These are phyloP conservation scores for Pseudomyrmex flavicornis DNA, from an alignment of 1,140 invertebrate species.

Conservation along the genomic window DNA sequence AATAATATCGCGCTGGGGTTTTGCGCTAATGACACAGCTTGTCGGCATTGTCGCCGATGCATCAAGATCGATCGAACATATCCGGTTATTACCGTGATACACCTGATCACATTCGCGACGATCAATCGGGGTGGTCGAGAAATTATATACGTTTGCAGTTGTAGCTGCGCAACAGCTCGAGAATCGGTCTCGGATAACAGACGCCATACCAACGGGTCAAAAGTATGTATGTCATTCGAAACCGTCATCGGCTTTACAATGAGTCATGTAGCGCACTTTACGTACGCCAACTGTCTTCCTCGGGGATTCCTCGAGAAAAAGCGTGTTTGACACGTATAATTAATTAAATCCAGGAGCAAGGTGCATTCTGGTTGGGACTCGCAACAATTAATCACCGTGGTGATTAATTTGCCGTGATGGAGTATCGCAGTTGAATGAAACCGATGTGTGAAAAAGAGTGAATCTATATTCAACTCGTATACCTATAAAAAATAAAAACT, in stretches of 20 bases:
- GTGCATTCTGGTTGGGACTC: too few species aligned
- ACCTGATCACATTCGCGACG: constrained; percentile 44
- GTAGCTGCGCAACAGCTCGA: constrained; percentile 12
- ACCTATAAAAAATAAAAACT: not conserved
- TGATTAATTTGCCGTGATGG: not conserved
- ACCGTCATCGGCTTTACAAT: constrained; percentile 20
- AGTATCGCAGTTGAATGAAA: not conserved
- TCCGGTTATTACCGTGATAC: constrained; percentile 42
- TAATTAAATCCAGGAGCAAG: not conserved
- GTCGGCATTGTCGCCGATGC: not conserved
- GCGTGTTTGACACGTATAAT: not conserved
- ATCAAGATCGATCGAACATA: constrained; percentile 4
- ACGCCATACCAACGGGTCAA: constrained; percentile 49
- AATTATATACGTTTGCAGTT: constrained; percentile 35
- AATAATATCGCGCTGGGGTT: not conserved
- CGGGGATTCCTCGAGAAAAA: not conserved
- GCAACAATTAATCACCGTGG: too few species aligned
- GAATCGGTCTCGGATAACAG: constrained; percentile 61
- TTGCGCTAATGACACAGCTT: not conserved
- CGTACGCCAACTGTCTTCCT: not conserved
- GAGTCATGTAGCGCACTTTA: not conserved
- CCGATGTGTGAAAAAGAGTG: not conserved
- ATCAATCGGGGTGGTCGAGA: constrained; percentile 38
- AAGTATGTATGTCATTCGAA: constrained; percentile 60
- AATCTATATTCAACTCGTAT: not conserved